Evolutionary conservation across 2,113 vertebrate species (phyloP).

Genomic region (Malurus cyaneus): DNA sequence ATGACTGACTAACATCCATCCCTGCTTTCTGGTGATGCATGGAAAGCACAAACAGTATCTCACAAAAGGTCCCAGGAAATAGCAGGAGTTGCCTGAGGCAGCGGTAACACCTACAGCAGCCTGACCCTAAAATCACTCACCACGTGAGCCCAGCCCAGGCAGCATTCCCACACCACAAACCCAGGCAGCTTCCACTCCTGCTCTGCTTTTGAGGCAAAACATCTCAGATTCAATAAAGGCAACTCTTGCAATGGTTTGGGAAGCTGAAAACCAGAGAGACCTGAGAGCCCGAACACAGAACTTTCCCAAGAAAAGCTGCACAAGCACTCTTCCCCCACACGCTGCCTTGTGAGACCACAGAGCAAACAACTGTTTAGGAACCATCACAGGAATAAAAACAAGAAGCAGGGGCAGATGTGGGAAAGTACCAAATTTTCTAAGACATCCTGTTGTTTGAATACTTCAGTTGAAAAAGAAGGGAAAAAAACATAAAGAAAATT

Average conservation of each 20-base stretch:
- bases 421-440: background rate
- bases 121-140: background rate
- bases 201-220: background rate
- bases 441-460: background rate
- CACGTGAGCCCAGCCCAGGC: fast-evolving
- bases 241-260: background rate
- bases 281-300: background rate
- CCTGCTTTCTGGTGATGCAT: background rate
- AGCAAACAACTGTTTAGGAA: background rate
- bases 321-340: background rate
- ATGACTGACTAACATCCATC: background rate
- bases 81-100: background rate
- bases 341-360: fast-evolving
- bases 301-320: background rate
- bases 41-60: background rate
- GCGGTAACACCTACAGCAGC: background rate
- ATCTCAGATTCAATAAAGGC: background rate
- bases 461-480: background rate
- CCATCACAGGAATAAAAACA: background rate
- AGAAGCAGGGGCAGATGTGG: background rate
- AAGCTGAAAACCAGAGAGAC: background rate
- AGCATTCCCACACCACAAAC: background rate
- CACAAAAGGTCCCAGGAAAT: background rate
- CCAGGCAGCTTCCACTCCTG: no score
- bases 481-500: background rate